Base-by-base conservation (phyloP, 2,888 invertebrate species). In the Ormyrus thymus region DNA sequence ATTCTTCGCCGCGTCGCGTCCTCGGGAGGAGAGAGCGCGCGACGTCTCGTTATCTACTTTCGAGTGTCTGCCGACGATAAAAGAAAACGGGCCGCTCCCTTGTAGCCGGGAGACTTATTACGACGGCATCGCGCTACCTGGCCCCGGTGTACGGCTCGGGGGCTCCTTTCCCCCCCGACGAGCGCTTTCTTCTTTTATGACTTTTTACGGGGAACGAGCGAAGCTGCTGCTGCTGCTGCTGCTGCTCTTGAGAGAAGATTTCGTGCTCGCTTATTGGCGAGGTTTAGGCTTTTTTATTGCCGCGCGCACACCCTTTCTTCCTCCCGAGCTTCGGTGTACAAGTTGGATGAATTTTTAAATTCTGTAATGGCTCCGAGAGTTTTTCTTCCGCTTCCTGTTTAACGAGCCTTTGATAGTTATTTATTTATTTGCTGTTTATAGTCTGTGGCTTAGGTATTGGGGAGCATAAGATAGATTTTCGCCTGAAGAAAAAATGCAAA, bases 1-100 rank as follows among this genome's bases (percentile, higher is more conserved):
- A 62, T 69, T 48, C 61, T 59, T 43, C 29, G 68, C 7, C 50
- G 29, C 29, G 29, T 29, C 29, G 29, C 29, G 29, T 29, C 29
- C 3, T n/a, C 29, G 29, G 2, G 29, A 1, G 29, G 29, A 29
- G 29, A 29, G 48, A 11, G 11, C 4, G 6, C 53, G 43, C 0
- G 45, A 51, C 55, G 13, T 48, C 78, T 78, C 78, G 78, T 78
- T 78, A 78, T 78, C 73, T 69, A 50, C 78, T 78, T 69, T 73
- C 45, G 68, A 68, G 72, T 61, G 55, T 46, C 53, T 53, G 48
- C 6, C 45, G 62, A 51, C 51, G 69, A 78, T 73, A 74, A 73
- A 78, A 78, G 78, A 78, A 71, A 78, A 69, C 53, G 64, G 29
- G 11, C n/a, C 55, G 29, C 15, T 45, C n/a, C 50, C 9, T 62